A percentile compares a stretch with the other conserved stretches of the same genome.
Evolutionary conservation across 2,113 vertebrate genomes (phyloP).

Genomic region (Trichechus manatus): DNA sequence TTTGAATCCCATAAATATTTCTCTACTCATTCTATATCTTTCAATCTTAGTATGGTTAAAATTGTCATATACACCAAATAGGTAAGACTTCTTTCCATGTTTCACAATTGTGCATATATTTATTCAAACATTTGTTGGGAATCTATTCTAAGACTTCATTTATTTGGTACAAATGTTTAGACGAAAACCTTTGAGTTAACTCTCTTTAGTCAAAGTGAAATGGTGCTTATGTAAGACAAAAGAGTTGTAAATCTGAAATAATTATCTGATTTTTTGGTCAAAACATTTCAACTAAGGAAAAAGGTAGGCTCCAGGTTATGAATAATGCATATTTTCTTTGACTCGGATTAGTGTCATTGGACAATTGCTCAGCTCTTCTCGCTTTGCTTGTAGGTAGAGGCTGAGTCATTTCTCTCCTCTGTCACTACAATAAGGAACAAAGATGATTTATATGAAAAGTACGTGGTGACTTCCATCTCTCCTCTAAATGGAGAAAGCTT

Average conservation of each 20-base stretch:
- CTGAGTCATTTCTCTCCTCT: conserved; percentile 26
- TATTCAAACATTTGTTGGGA: neutral
- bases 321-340: conserved; percentile 58
- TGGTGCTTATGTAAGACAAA: conserved; percentile 71
- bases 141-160: conserved; percentile 60
- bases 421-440: conserved; percentile 41
- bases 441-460: conserved; percentile 31
- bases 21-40: neutral
- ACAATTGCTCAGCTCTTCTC: conserved; percentile 42
- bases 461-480: conserved; percentile 12
- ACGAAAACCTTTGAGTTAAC: conserved; percentile 37
- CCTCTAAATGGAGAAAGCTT: neutral
- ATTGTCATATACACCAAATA: neutral
- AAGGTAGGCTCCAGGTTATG: conserved; percentile 8
- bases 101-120: neutral
- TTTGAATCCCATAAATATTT: neutral
- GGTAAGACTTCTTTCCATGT: neutral
- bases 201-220: conserved; percentile 63
- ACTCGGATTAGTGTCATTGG: conserved; percentile 67
- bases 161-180: conserved; percentile 59
- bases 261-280: conserved; percentile 75
- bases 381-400: conserved; percentile 22
- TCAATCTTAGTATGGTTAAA: neutral
- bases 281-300: conserved; percentile 75
- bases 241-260: conserved; percentile 73